Evolutionary conservation across 1,140 invertebrate genomes (phyloP), one percentile per base, ranked within the genome.

Genomic region (Bombus vancouverensis): DNA sequence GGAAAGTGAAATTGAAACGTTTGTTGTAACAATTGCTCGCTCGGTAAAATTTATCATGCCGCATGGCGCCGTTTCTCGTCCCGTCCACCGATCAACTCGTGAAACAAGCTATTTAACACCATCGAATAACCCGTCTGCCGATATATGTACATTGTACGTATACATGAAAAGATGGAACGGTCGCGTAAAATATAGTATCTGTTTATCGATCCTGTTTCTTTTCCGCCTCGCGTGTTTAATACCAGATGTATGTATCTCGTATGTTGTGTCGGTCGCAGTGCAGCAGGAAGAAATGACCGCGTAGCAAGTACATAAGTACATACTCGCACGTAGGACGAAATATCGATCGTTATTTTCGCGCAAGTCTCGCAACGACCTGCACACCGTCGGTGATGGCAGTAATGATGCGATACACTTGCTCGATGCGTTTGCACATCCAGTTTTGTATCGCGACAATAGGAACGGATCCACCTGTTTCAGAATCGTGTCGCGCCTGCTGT

Each of bases 291-390:
- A 22, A 37, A 65, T 1, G 57, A 47, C 76, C 39, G 15, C 9
- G 1, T 62, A 18, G 15, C 15, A n/a, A n/a, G 28, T n/a, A n/a
- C 25, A n/a, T 3, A 62, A 12, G 65, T 32, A 66, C 32, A 32
- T 32, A 47, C 18, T 53, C 47, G 10, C 65, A 53, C 18, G 42
- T 53, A 80, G 53, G 42, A 72, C 32, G 25, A 85, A 80, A 85
- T 85, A 80, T 85, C 68, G 83, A 85, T 85, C 76, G 76, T 73
- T 85, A 85, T 47, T 85, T 85, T 80, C 83, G 83, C 83, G 83
- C 83, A 85, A 80, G 76, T 72, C 68, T 65, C 6, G 10, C 44
- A 28, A 53, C 57, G 42, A 42, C 53, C 12, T 72, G 72, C 28
- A 65, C 75, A 3, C 39, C 18, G 39, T 37, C 25, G 28, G 3